A percentile compares a stretch with the other conserved stretches of the same genome.
Conservation (phyloP, 2,888 invertebrate species). For the Pristionchus maxplancki region DNA sequence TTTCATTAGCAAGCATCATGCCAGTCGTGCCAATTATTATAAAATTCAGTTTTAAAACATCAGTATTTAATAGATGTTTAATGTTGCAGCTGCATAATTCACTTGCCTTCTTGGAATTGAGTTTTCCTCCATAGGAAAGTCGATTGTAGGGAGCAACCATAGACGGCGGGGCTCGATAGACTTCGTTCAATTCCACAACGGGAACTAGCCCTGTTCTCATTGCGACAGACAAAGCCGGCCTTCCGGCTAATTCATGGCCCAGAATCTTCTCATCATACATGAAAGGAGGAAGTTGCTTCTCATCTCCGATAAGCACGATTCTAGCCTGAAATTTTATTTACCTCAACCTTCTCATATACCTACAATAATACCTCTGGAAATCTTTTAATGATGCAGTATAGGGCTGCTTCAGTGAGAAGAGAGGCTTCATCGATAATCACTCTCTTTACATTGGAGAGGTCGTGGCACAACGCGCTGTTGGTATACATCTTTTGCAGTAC, state of each 20-base stretch:
- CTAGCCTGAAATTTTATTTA: neutral
- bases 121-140: neutral
- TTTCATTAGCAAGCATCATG: no score
- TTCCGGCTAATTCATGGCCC: conserved; percentile 24
- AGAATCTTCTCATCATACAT: conserved; percentile 3
- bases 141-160: no score
- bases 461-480: neutral
- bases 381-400: neutral
- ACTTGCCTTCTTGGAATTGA: neutral
- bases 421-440: neutral
- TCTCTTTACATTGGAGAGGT: neutral
- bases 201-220: neutral
- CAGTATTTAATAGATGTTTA: no score
- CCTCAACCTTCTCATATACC: neutral
- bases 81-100: no score
- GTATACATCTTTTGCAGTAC: conserved; percentile 2
- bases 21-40: no score
- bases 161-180: neutral
- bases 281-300: neutral
- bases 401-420: neutral
- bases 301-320: conserved; percentile 16
- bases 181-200: neutral
- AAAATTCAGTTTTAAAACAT: no score
- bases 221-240: neutral
- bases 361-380: neutral